Percentiles rank a stretch among this genome's conserved stretches.
Evolutionary conservation across 2,797 vertebrate species (phyloP).

Genomic region (Botia kubotai): DNA sequence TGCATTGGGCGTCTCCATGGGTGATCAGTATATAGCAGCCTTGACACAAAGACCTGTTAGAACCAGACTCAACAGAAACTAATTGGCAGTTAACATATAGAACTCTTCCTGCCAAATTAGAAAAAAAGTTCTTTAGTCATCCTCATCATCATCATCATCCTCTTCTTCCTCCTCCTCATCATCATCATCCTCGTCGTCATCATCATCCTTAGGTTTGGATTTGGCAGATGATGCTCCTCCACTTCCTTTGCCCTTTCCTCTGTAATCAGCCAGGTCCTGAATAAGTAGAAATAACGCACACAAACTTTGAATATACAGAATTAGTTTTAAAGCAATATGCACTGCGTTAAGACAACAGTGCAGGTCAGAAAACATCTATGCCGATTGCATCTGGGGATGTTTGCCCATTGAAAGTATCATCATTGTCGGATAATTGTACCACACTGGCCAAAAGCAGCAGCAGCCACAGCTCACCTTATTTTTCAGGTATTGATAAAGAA

Average conservation of each 20-base stretch:
- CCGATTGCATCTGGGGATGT: neutral
- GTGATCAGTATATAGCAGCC: slow-evolving; percentile 48
- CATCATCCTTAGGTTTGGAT: slow-evolving; percentile 77
- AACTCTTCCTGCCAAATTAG: slow-evolving; percentile 34
- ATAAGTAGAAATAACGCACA: slow-evolving; percentile 33
- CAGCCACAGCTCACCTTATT: too few species aligned
- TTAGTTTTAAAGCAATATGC: too few species aligned
- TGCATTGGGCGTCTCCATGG: slow-evolving; percentile 33
- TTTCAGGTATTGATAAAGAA: too few species aligned
- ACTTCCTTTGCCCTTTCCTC: slow-evolving; percentile 82
- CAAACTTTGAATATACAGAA: too few species aligned
- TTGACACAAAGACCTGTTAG: slow-evolving; percentile 42
- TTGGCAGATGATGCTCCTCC: slow-evolving; percentile 70
- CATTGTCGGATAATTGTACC: neutral
- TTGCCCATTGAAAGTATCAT: neutral
- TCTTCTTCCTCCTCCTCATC: slow-evolving; percentile 80
- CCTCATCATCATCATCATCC: slow-evolving; percentile 62
- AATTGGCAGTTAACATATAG: slow-evolving; percentile 47
- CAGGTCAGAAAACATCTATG: too few species aligned
- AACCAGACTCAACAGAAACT: slow-evolving; percentile 37
- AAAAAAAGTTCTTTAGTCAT: slow-evolving; percentile 50
- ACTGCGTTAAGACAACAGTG: neutral
- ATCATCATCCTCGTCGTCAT: slow-evolving; percentile 80
- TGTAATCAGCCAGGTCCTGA: slow-evolving; percentile 85
- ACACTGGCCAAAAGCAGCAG: too few species aligned